Conservation (phyloP, 1,140 invertebrate genomes). For the Papilio machaon region DNA sequence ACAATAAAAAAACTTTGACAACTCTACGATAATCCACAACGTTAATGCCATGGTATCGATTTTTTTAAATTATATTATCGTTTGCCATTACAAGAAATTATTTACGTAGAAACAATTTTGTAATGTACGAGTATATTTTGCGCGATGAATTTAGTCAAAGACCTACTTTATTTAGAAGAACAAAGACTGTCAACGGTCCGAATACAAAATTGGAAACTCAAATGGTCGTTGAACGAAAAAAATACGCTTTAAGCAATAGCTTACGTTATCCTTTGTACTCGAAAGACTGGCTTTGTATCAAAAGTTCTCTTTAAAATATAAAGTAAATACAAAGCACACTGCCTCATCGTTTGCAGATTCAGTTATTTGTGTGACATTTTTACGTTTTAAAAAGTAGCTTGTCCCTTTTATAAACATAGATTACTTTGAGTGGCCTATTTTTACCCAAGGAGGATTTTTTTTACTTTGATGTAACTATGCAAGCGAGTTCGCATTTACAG, state of each 20-base stretch:
- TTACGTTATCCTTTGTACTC: constrained; percentile 15
- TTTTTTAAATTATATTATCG: no score
- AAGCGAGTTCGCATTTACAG: no score
- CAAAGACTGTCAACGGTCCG: constrained; percentile 20
- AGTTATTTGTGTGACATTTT: constrained; percentile 15
- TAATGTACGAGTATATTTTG: neutral
- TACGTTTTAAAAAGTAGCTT: neutral
- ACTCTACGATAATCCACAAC: no score
- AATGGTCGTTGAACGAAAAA: constrained; percentile 11
- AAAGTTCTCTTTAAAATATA: constrained; percentile 19
- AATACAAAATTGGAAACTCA: constrained; percentile 24
- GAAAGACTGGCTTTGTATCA: constrained; percentile 6
- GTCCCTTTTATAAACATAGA: neutral
- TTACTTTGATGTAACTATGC: no score
- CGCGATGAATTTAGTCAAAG: neutral
- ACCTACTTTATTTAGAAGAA: constrained; percentile 9
- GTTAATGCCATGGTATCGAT: no score
- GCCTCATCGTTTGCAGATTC: neutral
- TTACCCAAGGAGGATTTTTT: neutral
- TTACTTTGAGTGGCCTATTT: neutral
- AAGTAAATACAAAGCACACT: neutral
- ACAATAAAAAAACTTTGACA: no score
- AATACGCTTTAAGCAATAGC: constrained; percentile 10
- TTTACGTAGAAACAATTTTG: neutral
- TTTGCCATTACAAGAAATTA: no score